Conservation (phyloP, 1,140 invertebrate species). For the Megalopta genalis region DNA sequence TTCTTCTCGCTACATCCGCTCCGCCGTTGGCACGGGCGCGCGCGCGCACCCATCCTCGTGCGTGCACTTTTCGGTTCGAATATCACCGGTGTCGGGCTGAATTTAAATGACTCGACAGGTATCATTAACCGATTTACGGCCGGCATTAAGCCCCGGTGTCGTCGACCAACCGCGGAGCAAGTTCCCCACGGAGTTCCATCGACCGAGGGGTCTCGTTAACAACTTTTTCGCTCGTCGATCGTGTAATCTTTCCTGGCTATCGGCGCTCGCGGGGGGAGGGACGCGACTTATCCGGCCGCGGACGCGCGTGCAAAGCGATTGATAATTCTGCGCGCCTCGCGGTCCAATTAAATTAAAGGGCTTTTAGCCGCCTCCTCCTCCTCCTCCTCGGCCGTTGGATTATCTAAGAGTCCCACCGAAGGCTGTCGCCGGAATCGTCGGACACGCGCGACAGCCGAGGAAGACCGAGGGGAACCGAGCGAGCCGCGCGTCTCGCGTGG, state of each 20-base stretch:
- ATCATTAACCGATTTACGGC: background rate
- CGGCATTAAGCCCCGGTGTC: background rate
- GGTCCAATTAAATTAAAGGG: background rate
- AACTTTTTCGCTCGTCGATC: no score
- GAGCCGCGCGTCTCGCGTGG: background rate
- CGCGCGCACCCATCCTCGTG: conserved; percentile 4
- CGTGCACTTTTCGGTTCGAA: conserved; percentile 16
- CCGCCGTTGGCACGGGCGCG: conserved; percentile 11
- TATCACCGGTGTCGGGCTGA: background rate
- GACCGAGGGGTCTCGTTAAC: background rate
- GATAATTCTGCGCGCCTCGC: background rate
- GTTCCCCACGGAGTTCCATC: background rate
- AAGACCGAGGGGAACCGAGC: no score
- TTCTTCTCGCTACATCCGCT: conserved; percentile 41
- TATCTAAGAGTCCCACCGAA: no score
- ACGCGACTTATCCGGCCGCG: no score
- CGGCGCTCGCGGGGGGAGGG: no score
- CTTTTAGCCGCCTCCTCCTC: no score
- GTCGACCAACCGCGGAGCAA: background rate
- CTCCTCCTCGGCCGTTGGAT: no score
- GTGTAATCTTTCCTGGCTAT: no score
- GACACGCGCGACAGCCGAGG: no score
- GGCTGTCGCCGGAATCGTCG: no score
- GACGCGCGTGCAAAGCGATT: background rate
- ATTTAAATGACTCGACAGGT: conserved; percentile 14